phyloP scores from a whole-genome alignment of 2,888 invertebrate genomes.

The Itoplectis maculator region DNA sequence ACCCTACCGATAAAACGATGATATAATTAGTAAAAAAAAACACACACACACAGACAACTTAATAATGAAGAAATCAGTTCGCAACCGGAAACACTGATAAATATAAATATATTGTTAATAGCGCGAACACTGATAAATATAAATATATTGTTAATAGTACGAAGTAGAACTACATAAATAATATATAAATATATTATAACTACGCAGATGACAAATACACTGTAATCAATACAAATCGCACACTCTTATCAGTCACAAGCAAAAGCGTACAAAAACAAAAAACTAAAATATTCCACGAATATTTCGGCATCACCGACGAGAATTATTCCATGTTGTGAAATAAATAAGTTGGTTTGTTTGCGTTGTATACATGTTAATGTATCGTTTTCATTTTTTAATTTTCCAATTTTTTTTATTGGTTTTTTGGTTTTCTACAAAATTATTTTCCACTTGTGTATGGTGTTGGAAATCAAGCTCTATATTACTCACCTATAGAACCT shows the following conservation, averaged over 20 bases:
- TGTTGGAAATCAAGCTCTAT: slow-evolving; percentile 52
- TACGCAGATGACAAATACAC: slow-evolving; percentile 41
- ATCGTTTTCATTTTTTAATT: background rate
- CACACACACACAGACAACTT: slow-evolving; percentile 27
- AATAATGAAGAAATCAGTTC: slow-evolving; percentile 28
- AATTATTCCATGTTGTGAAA: slow-evolving; percentile 75
- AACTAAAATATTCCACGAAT: slow-evolving; percentile 70
- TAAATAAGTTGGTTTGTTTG: slow-evolving; percentile 77
- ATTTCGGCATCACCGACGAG: slow-evolving; percentile 80
- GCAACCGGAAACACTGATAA: slow-evolving; percentile 27
- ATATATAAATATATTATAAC: slow-evolving; percentile 36
- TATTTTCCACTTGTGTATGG: slow-evolving; percentile 71
- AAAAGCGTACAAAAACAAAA: background rate
- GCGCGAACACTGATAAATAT: slow-evolving; percentile 33
- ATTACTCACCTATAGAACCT: slow-evolving; percentile 30
- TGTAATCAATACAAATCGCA: slow-evolving; percentile 25
- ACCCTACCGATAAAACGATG: slow-evolving; percentile 79
- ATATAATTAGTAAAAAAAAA: slow-evolving; percentile 64
- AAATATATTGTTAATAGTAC: slow-evolving; percentile 42
- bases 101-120: slow-evolving; percentile 46
- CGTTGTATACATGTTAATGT: slow-evolving; percentile 33
- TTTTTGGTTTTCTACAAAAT: slow-evolving; percentile 60
- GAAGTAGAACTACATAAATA: slow-evolving; percentile 35
- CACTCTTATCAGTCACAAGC: slow-evolving; percentile 21
- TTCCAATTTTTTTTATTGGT: too few relatives aligned